Evolutionary conservation across 2,888 invertebrate species (phyloP).

Genomic region (Lamellibrachia columna): DNA sequence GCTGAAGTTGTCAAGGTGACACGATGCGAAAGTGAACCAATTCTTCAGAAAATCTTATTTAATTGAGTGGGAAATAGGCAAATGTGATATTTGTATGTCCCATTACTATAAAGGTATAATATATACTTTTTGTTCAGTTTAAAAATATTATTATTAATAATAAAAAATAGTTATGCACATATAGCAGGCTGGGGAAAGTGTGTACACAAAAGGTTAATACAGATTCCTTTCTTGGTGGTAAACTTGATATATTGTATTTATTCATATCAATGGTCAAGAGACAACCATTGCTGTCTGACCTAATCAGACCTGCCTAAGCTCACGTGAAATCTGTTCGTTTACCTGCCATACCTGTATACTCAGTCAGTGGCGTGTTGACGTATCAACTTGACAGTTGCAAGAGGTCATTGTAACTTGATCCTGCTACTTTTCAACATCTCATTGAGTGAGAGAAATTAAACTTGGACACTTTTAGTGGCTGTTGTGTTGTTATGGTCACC

Average conservation of each 20-base stretch:
- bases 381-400: background rate
- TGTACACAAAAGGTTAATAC: background rate
- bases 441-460: background rate
- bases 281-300: background rate
- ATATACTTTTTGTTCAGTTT: no score
- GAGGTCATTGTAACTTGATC: background rate
- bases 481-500: background rate
- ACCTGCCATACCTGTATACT: background rate
- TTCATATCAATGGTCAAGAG: background rate
- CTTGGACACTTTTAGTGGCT: slow-evolving; percentile 11
- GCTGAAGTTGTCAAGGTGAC: background rate
- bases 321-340: background rate
- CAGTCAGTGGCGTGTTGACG: background rate
- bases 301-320: background rate
- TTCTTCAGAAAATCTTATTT: background rate
- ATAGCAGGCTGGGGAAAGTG: background rate
- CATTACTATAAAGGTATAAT: no score
- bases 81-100: no score
- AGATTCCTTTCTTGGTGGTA: background rate
- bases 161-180: no score
- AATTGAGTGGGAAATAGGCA: no score
- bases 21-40: background rate
- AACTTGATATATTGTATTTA: background rate
- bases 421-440: background rate
- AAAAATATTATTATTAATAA: no score